Conservation (phyloP, 2,888 invertebrate species). For the Rhagophthalmus giganteus region DNA sequence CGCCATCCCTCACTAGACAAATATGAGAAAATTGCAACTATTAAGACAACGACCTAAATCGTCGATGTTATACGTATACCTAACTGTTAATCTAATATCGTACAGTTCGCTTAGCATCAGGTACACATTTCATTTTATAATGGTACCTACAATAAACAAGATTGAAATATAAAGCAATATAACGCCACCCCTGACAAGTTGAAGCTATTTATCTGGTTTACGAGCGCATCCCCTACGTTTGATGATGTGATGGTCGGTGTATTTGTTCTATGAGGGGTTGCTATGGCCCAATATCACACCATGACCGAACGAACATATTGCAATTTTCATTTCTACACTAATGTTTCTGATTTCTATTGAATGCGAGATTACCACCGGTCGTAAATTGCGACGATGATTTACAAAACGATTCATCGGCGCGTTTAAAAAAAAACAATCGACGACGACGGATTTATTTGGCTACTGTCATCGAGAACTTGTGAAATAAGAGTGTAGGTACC, state of each 20-base stretch:
- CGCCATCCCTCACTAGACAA: no score
- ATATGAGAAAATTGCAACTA: no score
- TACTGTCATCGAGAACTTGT: no score
- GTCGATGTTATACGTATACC: no score
- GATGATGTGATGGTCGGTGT: conserved; percentile 28
- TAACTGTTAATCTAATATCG: not conserved
- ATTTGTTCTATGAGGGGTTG: conserved; percentile 23
- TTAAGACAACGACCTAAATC: no score
- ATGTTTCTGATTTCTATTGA: no score
- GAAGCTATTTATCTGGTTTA: conserved; percentile 30
- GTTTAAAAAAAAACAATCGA: no score
- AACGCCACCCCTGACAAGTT: conserved; percentile 28
- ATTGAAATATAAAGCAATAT: conserved; percentile 29
- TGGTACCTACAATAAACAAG: conserved; percentile 20
- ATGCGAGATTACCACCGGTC: no score
- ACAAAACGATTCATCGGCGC: no score
- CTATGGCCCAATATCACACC: not conserved
- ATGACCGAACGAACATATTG: not conserved
- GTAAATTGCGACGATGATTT: no score
- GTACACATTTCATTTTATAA: conserved; percentile 16
- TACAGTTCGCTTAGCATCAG: conserved; percentile 9
- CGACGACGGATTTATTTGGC: no score
- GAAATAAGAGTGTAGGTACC: no score
- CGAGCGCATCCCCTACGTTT: conserved; percentile 21
- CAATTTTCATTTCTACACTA: conserved; percentile 2